phyloP scores from a whole-genome alignment of 2,797 vertebrate species.

The Choloepus didactylus region DNA sequence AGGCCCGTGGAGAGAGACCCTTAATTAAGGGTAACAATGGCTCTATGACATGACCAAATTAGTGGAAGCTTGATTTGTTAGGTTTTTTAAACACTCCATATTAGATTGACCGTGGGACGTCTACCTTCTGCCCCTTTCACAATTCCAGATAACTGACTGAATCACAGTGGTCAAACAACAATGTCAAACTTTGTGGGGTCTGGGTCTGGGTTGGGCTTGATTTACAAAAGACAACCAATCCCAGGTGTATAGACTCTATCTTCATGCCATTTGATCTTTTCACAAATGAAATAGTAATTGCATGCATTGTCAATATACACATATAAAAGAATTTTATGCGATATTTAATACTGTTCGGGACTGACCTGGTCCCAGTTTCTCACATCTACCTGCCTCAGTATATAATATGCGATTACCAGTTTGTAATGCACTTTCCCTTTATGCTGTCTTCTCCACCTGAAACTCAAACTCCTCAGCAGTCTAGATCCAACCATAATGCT shows the following conservation, averaged over 20 bases:
- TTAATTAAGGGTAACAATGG: slow-evolving; percentile 38
- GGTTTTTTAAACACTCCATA: slow-evolving; percentile 30
- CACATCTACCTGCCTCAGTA: neutral
- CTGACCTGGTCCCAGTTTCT: neutral
- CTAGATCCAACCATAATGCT: neutral
- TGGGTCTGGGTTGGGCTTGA: neutral
- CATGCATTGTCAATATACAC: neutral
- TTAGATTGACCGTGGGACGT: neutral
- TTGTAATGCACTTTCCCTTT: neutral
- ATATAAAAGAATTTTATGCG: slow-evolving; percentile 27
- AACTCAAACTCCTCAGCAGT: neutral
- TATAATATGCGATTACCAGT: neutral
- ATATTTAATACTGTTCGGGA: slow-evolving; percentile 18
- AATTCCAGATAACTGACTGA: slow-evolving; percentile 33
- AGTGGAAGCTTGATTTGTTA: slow-evolving; percentile 50
- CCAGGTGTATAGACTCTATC: neutral
- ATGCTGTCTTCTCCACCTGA: neutral
- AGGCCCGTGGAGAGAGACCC: neutral
- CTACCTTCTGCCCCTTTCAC: slow-evolving; percentile 22
- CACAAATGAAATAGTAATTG: slow-evolving; percentile 28
- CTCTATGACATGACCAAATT: slow-evolving; percentile 57
- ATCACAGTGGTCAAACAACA: neutral
- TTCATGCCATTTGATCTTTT: slow-evolving; percentile 57
- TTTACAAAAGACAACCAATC: neutral
- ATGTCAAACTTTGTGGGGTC: neutral